Percentiles rank a stretch among this genome's conserved stretches.
phyloP scores from a whole-genome alignment of 2,113 vertebrate genomes.

The Arothron firmamentum region DNA sequence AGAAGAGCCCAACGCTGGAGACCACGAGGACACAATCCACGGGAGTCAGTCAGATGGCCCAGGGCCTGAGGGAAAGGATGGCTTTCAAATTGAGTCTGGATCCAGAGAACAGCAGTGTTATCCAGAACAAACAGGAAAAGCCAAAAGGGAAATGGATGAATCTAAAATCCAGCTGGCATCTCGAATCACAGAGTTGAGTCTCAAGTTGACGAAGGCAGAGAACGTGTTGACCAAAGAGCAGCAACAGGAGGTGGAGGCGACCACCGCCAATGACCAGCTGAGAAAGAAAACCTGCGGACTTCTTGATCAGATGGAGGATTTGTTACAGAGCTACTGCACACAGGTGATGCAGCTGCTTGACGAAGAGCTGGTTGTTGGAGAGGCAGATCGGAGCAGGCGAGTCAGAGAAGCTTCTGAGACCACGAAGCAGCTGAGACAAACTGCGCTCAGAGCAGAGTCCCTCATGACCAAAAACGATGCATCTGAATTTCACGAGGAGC shows the following conservation, averaged over 20 bases:
- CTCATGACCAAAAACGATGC: conserved; percentile 52
- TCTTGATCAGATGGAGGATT: conserved; percentile 51
- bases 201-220: conserved; percentile 61
- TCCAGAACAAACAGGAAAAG: background rate
- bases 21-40: background rate
- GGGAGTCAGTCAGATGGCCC: background rate
- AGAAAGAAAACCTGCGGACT: conserved; percentile 46
- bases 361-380: conserved; percentile 53
- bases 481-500: conserved; percentile 26
- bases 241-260: conserved; percentile 43
- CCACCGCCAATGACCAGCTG: conserved; percentile 38
- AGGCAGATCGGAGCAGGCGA: conserved; percentile 31
- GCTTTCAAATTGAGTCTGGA: background rate
- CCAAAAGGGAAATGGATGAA: conserved; percentile 30
- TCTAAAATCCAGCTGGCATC: conserved; percentile 56
- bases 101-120: background rate
- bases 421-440: conserved; percentile 51
- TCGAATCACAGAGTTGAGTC: conserved; percentile 52
- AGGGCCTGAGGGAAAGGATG: conserved; percentile 1
- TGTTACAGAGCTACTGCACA: conserved; percentile 40
- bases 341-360: conserved; percentile 59
- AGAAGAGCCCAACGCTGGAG: background rate
- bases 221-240: conserved; percentile 46
- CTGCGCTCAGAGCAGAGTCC: conserved; percentile 42
- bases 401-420: conserved; percentile 43